Conservation (phyloP, 2,888 invertebrate genomes). For the Cinara cedri region DNA sequence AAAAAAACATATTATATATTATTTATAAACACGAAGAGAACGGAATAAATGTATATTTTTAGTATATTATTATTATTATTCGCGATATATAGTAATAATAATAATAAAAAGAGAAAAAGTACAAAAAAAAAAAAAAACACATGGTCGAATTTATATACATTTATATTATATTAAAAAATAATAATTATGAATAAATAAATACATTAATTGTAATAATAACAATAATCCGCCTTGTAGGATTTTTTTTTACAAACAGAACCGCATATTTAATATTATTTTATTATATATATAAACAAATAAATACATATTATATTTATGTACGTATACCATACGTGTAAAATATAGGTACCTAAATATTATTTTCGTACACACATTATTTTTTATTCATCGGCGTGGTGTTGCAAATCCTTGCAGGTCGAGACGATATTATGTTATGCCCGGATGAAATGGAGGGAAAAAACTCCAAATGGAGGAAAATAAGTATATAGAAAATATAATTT, state of each 20-base stretch:
- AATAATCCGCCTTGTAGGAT: constrained; percentile 44
- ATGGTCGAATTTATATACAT: constrained; percentile 1
- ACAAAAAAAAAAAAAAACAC: constrained; percentile 31
- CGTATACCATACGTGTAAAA: not conserved
- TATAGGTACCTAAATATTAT: not conserved
- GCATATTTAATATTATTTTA: not conserved
- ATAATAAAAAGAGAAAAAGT: constrained; percentile 10
- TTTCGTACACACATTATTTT: too few species aligned
- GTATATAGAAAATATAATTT: too few species aligned
- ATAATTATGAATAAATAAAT: not conserved
- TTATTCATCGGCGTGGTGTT: too few species aligned
- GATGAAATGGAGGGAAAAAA: too few species aligned
- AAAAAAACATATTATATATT: constrained; percentile 35
- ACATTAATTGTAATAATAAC: constrained; percentile 50
- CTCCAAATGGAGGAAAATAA: too few species aligned
- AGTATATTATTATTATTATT: constrained; percentile 38
- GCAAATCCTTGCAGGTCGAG: too few species aligned
- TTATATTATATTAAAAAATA: too few species aligned
- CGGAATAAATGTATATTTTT: constrained; percentile 49
- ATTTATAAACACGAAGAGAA: constrained; percentile 53
- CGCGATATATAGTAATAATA: constrained; percentile 44
- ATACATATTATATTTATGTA: constrained; percentile 22
- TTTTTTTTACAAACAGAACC: constrained; percentile 4
- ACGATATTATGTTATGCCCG: too few species aligned
- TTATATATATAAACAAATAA: constrained; percentile 27